Evolutionary conservation across 2,113 vertebrate genomes (phyloP).

Genomic region (Mohoua ochrocephala): DNA sequence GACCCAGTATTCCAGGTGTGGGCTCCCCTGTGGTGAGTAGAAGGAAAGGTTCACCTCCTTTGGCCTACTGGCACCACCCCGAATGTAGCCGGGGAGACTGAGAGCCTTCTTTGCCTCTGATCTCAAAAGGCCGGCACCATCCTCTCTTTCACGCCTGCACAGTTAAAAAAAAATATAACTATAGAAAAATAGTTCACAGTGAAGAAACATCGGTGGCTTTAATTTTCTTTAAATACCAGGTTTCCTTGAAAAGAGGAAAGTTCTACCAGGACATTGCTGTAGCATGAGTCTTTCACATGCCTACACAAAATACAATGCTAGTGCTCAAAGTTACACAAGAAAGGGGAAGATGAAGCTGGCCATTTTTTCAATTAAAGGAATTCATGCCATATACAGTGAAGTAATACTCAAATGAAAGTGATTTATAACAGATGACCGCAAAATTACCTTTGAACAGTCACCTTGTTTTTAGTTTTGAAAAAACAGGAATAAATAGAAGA

Average conservation of each 20-base stretch:
- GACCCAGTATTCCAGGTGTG: neutral
- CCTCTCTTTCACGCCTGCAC: neutral
- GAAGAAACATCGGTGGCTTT: neutral
- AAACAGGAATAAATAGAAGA: neutral
- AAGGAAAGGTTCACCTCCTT: neutral
- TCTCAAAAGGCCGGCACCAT: neutral
- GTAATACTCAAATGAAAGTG: neutral
- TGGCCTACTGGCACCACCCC: neutral
- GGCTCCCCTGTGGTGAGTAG: neutral
- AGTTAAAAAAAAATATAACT: neutral
- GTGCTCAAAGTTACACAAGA: neutral
- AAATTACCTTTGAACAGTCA: neutral
- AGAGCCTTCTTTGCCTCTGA: neutral
- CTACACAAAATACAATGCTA: neutral
- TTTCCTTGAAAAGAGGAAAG: neutral
- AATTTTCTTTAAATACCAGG: neutral
- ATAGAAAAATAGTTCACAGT: neutral
- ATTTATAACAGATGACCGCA: neutral
- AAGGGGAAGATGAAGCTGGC: neutral
- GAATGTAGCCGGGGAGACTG: accelerated
- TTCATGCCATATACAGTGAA: neutral
- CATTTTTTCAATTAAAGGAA: neutral
- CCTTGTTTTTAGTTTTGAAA: neutral
- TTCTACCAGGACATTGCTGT: neutral
- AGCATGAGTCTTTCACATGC: neutral